Conservation (phyloP, 1,140 invertebrate species). For the Hydropsyche tenuis region DNA sequence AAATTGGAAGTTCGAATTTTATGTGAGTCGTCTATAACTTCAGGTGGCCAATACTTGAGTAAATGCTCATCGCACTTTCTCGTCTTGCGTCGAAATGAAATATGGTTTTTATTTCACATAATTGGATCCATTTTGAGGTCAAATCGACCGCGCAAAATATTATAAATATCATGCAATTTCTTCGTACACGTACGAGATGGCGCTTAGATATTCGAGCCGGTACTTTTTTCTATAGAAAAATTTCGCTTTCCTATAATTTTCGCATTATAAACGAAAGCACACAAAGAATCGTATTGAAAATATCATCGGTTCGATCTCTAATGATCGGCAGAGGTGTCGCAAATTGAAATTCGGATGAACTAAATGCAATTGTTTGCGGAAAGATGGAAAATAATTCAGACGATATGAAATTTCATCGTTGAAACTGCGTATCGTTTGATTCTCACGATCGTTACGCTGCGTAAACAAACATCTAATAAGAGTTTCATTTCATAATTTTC, state of each 20-base stretch:
- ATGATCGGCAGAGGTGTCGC: neutral
- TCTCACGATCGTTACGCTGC: slow-evolving; percentile 17
- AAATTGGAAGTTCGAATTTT: no score
- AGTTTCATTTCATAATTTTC: neutral
- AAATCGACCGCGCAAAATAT: neutral
- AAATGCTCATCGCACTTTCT: neutral
- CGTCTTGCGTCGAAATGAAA: slow-evolving; percentile 9
- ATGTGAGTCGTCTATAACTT: no score
- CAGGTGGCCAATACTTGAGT: no score
- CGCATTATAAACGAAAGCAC: slow-evolving; percentile 17
- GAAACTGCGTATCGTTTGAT: slow-evolving; percentile 1
- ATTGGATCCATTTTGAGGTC: neutral
- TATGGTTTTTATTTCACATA: slow-evolving; percentile 12
- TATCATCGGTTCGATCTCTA: neutral
- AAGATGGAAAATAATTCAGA: neutral
- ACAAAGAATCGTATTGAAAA: neutral
- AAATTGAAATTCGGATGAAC: neutral
- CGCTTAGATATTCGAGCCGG: neutral
- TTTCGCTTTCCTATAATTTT: slow-evolving; percentile 24
- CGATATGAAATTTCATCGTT: slow-evolving; percentile 22
- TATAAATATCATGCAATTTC: slow-evolving; percentile 9
- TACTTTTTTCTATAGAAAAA: neutral
- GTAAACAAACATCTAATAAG: neutral
- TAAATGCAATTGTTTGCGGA: neutral
- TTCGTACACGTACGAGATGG: neutral